Conservation (phyloP, 2,888 invertebrate species). For the Hanleya hanleyi region DNA sequence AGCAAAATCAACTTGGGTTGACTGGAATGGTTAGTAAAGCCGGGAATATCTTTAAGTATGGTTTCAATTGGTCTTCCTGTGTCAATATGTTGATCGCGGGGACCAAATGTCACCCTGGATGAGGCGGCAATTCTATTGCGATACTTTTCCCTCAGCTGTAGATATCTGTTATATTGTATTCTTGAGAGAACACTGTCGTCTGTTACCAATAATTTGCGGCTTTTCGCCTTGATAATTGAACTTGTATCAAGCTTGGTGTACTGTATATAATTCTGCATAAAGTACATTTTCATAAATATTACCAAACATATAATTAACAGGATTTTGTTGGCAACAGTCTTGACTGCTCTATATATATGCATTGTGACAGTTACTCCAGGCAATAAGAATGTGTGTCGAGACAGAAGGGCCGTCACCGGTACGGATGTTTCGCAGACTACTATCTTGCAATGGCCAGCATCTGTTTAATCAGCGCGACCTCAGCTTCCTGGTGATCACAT, state of each 20-base stretch:
- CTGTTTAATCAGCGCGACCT: no score
- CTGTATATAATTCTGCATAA: background rate
- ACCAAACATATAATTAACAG: background rate
- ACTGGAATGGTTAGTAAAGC: background rate
- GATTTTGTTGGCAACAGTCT: background rate
- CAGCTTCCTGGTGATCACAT: no score
- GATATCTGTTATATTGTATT: background rate
- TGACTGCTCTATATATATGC: background rate
- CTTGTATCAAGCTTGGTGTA: background rate
- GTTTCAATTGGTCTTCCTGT: background rate
- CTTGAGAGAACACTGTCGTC: no score
- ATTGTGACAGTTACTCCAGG: background rate
- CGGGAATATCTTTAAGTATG: background rate
- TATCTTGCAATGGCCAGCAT: no score
- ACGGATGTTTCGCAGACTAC: no score
- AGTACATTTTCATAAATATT: background rate
- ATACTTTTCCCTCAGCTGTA: background rate
- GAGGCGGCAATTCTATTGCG: background rate
- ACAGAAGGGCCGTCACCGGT: no score
- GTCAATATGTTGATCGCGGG: background rate
- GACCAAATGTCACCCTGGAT: background rate
- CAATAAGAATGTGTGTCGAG: no score
- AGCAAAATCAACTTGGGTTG: background rate
- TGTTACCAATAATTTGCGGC: background rate
- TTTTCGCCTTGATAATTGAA: background rate